Percentiles rank a stretch among this genome's conserved stretches.
phyloP scores from a whole-genome alignment of 1,140 invertebrate species.

The Drosophila guanche region DNA sequence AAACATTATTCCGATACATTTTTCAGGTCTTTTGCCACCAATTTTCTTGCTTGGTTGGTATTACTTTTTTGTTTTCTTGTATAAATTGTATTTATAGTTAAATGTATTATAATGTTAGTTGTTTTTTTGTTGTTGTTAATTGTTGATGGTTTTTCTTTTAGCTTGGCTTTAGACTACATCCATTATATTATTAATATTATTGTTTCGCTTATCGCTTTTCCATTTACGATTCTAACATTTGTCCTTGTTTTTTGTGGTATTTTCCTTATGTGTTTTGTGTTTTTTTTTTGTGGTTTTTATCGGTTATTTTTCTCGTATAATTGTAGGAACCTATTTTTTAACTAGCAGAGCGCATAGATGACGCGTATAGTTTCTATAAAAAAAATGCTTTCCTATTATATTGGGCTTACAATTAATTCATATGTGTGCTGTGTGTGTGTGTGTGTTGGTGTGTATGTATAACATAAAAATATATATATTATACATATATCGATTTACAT shows the following conservation, averaged over 20 bases:
- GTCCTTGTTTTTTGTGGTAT: conserved; percentile 43
- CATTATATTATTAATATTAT: conserved; percentile 61
- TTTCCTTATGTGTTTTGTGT: conserved; percentile 23
- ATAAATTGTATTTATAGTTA: conserved; percentile 73
- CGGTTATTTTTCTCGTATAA: conserved; percentile 31
- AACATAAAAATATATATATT: conserved; percentile 75
- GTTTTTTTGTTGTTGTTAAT: conserved; percentile 29
- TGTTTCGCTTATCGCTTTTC: conserved; percentile 60
- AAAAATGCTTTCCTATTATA: conserved; percentile 73
- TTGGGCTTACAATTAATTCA: conserved; percentile 73
- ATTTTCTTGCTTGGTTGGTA: too few species aligned
- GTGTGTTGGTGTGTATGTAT: conserved; percentile 30
- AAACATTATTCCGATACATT: conserved; percentile 11
- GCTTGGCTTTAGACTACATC: conserved; percentile 74
- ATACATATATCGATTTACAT: conserved; percentile 45
- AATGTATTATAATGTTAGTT: conserved; percentile 48
- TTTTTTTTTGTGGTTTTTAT: conserved; percentile 23
- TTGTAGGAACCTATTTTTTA: conserved; percentile 78
- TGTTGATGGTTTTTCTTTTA: conserved; percentile 58
- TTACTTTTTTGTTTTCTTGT: conserved; percentile 31
- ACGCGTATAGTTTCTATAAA: conserved; percentile 65
- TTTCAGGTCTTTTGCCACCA: conserved; percentile 18
- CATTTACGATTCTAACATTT: conserved; percentile 34
- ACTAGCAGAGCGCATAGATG: conserved; percentile 62
- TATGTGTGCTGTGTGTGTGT: conserved; percentile 37